Evolutionary conservation across 2,797 vertebrate species (phyloP).

Genomic region (Eulemur albifrons): DNA sequence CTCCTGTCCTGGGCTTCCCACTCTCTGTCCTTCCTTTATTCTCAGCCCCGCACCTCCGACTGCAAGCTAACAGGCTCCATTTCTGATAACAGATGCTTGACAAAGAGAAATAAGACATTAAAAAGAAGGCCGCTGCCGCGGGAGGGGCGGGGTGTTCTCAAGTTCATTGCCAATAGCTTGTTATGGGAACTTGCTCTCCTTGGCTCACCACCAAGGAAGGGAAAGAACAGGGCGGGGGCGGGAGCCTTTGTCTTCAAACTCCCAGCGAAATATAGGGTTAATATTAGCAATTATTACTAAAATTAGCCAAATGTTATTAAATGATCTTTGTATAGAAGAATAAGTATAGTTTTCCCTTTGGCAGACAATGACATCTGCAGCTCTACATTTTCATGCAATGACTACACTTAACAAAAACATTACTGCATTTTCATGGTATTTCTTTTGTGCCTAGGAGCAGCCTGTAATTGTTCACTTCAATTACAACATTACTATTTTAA

Average conservation of each 20-base stretch:
- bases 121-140: conserved; percentile 36
- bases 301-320: conserved; percentile 81
- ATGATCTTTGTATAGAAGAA: conserved; percentile 75
- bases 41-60: background rate
- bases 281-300: conserved; percentile 78
- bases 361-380: conserved; percentile 81
- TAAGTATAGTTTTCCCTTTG: conserved; percentile 80
- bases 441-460: conserved; percentile 87
- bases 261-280: conserved; percentile 73
- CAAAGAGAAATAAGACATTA: conserved; percentile 77
- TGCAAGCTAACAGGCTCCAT: conserved; percentile 29
- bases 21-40: background rate
- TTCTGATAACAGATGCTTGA: conserved; percentile 55
- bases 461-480: conserved; percentile 88
- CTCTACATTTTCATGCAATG: conserved; percentile 83
- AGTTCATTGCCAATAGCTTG: conserved; percentile 50
- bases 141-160: conserved; percentile 35
- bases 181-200: conserved; percentile 46
- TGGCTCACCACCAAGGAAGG: conserved; percentile 15
- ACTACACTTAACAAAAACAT: conserved; percentile 87
- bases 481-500: conserved; percentile 89
- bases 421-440: conserved; percentile 86
- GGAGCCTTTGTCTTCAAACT: conserved; percentile 50
- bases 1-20: conserved; percentile 6
- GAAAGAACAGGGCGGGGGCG: background rate